Evolutionary conservation across 2,113 vertebrate genomes (phyloP).

Genomic region (Sinocyclocheilus anshuiensis): DNA sequence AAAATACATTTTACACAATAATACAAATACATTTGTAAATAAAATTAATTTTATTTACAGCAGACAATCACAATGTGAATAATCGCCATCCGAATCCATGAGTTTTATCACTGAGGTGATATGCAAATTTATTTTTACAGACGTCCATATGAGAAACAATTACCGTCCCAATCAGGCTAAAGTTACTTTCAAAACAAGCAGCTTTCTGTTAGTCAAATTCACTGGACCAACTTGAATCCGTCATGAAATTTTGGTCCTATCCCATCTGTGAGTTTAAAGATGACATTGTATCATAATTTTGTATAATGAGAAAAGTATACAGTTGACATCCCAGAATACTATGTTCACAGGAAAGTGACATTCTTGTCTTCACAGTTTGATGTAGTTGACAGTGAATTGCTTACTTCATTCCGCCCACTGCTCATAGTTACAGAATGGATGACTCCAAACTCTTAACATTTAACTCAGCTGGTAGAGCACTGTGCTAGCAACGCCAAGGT

Average conservation of each 20-base stretch:
- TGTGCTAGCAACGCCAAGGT: not conserved
- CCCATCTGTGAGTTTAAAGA: not conserved
- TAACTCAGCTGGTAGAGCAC: constrained; percentile 6
- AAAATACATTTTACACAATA: too few relatives aligned
- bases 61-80: too few relatives aligned
- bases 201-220: not conserved
- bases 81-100: too few relatives aligned
- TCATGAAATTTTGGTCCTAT: not conserved
- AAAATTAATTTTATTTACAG: too few relatives aligned
- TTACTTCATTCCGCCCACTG: not conserved
- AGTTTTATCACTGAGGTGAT: too few relatives aligned
- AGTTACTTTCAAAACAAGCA: not conserved
- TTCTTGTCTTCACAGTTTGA: not conserved
- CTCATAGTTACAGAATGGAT: not conserved
- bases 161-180: too few relatives aligned
- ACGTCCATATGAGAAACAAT: too few relatives aligned
- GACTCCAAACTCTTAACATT: not conserved
- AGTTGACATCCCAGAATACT: not conserved
- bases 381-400: not conserved
- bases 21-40: too few relatives aligned
- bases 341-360: not conserved
- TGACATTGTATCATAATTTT: not conserved
- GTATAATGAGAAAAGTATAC: not conserved
- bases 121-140: too few relatives aligned
- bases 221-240: not conserved